Evolutionary conservation across 2,113 vertebrate species (phyloP).

Genomic region (Actinemys pallida): DNA sequence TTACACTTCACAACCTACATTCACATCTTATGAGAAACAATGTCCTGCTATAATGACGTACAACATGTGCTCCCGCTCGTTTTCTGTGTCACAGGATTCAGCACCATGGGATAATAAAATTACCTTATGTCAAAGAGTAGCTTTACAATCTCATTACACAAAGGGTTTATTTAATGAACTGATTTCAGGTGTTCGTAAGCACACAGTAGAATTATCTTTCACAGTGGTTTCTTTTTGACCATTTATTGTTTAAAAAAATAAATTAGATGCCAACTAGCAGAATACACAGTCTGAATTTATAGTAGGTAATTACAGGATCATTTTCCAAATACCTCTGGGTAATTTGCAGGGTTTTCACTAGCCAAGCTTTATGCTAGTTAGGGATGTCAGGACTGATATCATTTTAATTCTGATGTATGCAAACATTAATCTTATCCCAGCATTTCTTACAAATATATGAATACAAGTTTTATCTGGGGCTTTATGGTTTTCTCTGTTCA

Average conservation of each 20-base stretch:
- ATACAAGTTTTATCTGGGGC: neutral
- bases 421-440: neutral
- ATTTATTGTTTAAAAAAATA: neutral
- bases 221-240: neutral
- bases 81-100: neutral
- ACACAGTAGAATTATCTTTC: neutral
- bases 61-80: neutral
- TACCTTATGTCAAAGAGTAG: neutral
- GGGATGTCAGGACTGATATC: fast-evolving
- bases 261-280: neutral
- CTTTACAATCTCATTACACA: neutral
- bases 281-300: neutral
- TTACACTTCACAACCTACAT: neutral
- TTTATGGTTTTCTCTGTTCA: neutral
- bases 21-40: neutral
- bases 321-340: neutral
- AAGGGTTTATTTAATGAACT: neutral
- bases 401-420: neutral
- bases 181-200: neutral
- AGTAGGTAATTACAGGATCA: neutral
- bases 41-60: neutral
- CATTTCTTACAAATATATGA: neutral
- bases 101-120: neutral
- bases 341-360: neutral
- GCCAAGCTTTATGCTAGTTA: neutral